Percentiles rank a stretch among this genome's conserved stretches.
Evolutionary conservation across 2,797 vertebrate species (phyloP).

Genomic region (Channa striata): DNA sequence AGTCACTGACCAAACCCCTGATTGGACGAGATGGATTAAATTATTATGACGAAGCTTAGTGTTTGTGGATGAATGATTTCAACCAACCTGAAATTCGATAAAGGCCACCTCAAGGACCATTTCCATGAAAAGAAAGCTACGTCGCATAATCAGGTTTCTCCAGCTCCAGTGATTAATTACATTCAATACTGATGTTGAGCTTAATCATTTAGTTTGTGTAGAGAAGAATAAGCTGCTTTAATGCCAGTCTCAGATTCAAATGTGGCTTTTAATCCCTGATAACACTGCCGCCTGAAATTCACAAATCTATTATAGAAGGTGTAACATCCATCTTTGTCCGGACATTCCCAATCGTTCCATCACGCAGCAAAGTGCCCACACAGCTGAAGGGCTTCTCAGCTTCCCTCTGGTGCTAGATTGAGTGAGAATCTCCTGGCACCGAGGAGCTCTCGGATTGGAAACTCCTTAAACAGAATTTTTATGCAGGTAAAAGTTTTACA

Average conservation of each 20-base stretch:
- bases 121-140: slow-evolving; percentile 61
- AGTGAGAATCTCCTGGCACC: slow-evolving; percentile 28
- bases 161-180: slow-evolving; percentile 69
- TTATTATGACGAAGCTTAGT: slow-evolving; percentile 75
- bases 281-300: slow-evolving; percentile 34
- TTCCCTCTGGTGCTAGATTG: slow-evolving; percentile 30
- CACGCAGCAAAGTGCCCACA: slow-evolving; percentile 1
- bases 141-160: slow-evolving; percentile 64
- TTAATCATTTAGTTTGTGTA: slow-evolving; percentile 63
- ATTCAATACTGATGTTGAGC: slow-evolving; percentile 59
- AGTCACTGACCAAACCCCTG: slow-evolving; percentile 42
- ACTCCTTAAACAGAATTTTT: slow-evolving; percentile 28
- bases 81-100: slow-evolving; percentile 73
- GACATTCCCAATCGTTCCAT: slow-evolving; percentile 28
- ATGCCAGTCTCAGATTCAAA: slow-evolving; percentile 53
- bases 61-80: slow-evolving; percentile 72
- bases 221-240: slow-evolving; percentile 58
- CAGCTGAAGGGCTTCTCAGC: not conserved
- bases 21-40: slow-evolving; percentile 64
- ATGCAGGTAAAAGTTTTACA: slow-evolving; percentile 18
- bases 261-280: slow-evolving; percentile 43
- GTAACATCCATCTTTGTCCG: slow-evolving; percentile 28
- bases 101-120: slow-evolving; percentile 76
- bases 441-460: slow-evolving; percentile 29
- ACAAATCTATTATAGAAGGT: slow-evolving; percentile 24